Base-by-base conservation (phyloP, 1,140 invertebrate species). In the Geopemphigus sp. region DNA sequence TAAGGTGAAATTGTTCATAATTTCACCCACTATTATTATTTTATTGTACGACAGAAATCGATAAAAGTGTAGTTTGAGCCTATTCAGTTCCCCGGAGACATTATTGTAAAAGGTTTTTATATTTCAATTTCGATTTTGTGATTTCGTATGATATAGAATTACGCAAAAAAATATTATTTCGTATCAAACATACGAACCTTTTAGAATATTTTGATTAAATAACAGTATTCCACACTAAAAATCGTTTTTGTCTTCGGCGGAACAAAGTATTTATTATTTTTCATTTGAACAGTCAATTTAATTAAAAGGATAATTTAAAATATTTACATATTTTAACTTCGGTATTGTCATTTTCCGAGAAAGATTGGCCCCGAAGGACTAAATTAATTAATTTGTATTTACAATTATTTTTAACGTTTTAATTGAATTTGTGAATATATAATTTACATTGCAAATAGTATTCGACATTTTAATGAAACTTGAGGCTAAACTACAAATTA, bases 111-210 rank as follows among this genome's bases (percentile, higher is more conserved):
- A n/a, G n/a, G n/a, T n/a, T n/a, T n/a, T n/a, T n/a, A 11, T 45
- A 29, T 66, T 59, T 24, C 14, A 66, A n/a, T 66, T 66, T 66
- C 63, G 19, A 66, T 66, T 66, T 22, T 66, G 32, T 39, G 19
- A 66, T 22, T 45, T n/a, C 22, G 29, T 39, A 64, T 45, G n/a
- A 19, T 66, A 66, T 66, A 45, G n/a, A 66, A 66, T 45, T 66
- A 66, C 63, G 63, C 22, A n/a, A 64, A 17, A n/a, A 17, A 39
- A 39, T 64, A 26, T 59, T 24, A 59, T 59, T 24, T 26, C 24
- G 1, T 5, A 59, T 14, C 22, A 26, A 14, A 4, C 26, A 26
- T 59, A 59, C 22, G 26, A 59, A 57, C 22, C 17, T 19, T n/a
- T 59, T 14, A 26, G 26, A 6, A 59, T 59, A 59, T 59, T 59